These are phyloP conservation scores for Bombus sylvicola DNA, from an alignment of 1,140 invertebrate species.

Conservation along the genomic window DNA sequence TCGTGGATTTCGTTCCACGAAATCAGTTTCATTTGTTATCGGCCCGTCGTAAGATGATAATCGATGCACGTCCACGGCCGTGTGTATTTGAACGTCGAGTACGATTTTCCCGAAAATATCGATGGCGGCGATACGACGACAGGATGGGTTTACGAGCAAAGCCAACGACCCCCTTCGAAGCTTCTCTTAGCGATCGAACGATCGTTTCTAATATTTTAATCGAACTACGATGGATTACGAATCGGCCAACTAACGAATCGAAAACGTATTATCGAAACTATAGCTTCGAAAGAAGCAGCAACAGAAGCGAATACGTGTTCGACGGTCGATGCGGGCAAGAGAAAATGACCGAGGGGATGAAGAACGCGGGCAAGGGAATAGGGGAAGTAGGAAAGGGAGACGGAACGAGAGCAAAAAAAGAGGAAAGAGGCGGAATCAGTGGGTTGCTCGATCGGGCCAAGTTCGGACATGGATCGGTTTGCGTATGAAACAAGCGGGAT, in stretches of 20 bases:
- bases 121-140: background rate
- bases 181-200: background rate
- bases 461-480: constrained; percentile 59
- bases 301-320: too few relatives aligned
- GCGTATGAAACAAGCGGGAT: constrained; percentile 66
- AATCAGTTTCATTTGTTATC: constrained; percentile 16
- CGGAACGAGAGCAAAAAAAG: background rate
- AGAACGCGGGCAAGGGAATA: too few relatives aligned
- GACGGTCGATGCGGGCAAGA: too few relatives aligned
- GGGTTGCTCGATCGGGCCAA: background rate
- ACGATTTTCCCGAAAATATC: background rate
- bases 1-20: background rate
- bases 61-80: background rate
- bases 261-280: too few relatives aligned
- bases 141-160: background rate
- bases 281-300: too few relatives aligned
- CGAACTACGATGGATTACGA: background rate
- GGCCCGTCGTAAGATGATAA: background rate
- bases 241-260: too few relatives aligned
- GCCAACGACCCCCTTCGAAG: too few relatives aligned
- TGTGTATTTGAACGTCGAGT: background rate
- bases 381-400: too few relatives aligned
- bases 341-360: too few relatives aligned
- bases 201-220: background rate
- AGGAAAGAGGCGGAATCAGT: constrained; percentile 7